Percentiles rank a stretch among this genome's conserved stretches.
Evolutionary conservation across 2,113 vertebrate genomes (phyloP).

Genomic region (Elephantulus edwardii): DNA sequence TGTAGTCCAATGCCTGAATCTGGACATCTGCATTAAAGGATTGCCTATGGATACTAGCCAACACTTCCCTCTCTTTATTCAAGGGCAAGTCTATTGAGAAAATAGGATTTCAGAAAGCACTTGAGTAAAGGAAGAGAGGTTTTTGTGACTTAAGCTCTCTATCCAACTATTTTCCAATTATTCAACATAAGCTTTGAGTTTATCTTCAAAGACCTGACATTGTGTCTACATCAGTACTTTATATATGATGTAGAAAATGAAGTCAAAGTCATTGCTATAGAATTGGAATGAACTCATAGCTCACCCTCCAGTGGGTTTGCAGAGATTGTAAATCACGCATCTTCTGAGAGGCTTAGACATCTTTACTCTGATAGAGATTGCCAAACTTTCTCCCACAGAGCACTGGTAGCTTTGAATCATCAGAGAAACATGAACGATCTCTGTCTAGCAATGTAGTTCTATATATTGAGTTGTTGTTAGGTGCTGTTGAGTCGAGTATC

Average conservation of each 20-base stretch:
- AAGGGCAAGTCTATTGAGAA: slow-evolving; percentile 4
- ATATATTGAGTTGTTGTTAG: too few relatives aligned
- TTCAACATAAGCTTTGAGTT: background rate
- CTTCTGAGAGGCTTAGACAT: too few relatives aligned
- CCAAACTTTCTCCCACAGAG: too few relatives aligned
- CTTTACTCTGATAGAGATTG: too few relatives aligned
- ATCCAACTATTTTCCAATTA: background rate
- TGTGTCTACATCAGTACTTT: background rate
- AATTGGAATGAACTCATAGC: too few relatives aligned
- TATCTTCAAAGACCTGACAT: background rate
- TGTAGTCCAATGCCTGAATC: background rate
- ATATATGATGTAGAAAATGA: background rate
- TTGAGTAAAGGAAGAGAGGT: background rate
- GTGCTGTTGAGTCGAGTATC: too few relatives aligned
- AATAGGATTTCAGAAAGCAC: slow-evolving; percentile 20
- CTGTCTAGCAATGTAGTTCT: too few relatives aligned
- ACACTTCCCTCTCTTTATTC: background rate
- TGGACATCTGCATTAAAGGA: background rate
- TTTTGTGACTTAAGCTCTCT: background rate
- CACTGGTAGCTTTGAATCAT: too few relatives aligned
- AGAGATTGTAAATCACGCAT: too few relatives aligned
- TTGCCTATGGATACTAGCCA: slow-evolving; percentile 7
- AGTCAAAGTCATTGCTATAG: too few relatives aligned
- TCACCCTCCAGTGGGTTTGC: too few relatives aligned
- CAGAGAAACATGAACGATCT: too few relatives aligned